These are phyloP conservation scores for Stichopus horrens DNA, from an alignment of 53 echinoderm and acorn worm genomes.

Conservation along the genomic window DNA sequence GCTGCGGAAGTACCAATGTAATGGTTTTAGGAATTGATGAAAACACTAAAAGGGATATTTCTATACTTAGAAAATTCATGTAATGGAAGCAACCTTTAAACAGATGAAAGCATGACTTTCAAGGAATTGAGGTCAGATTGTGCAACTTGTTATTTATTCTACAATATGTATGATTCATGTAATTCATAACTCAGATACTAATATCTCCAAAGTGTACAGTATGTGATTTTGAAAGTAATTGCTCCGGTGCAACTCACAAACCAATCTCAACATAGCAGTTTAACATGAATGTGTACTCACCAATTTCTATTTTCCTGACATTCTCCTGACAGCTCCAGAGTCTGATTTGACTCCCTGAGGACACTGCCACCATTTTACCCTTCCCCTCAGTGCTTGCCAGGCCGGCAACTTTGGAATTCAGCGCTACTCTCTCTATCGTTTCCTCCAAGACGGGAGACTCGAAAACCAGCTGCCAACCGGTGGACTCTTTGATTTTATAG, in stretches of 20 bases:
- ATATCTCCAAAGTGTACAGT: too few species aligned
- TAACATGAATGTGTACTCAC: conserved; percentile 8
- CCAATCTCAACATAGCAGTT: background rate
- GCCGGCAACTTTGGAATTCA: conserved; percentile 83
- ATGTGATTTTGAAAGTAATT: too few species aligned
- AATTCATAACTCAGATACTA: background rate
- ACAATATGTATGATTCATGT: background rate
- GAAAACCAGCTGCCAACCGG: conserved; percentile 90
- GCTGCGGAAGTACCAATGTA: too few species aligned
- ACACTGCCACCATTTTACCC: conserved; percentile 99
- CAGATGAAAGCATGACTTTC: too few species aligned
- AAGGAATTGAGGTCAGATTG: too few species aligned
- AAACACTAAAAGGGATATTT: too few species aligned
- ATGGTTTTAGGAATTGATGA: too few species aligned
- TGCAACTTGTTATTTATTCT: background rate
- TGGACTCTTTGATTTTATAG: conserved; percentile 97
- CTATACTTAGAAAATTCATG: too few species aligned
- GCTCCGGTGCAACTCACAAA: background rate
- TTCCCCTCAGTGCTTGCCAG: conserved; percentile 70
- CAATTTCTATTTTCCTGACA: conserved; percentile 61
- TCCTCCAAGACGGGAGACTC: conserved; percentile 84
- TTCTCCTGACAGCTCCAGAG: conserved; percentile 95
- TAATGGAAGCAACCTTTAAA: too few species aligned
- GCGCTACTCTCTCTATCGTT: conserved; percentile 84
- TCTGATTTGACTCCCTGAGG: conserved; percentile 87